Evolutionary conservation across 2,113 vertebrate species (phyloP), one percentile per base, ranked within the genome.

Genomic region (Cathartes aura): DNA sequence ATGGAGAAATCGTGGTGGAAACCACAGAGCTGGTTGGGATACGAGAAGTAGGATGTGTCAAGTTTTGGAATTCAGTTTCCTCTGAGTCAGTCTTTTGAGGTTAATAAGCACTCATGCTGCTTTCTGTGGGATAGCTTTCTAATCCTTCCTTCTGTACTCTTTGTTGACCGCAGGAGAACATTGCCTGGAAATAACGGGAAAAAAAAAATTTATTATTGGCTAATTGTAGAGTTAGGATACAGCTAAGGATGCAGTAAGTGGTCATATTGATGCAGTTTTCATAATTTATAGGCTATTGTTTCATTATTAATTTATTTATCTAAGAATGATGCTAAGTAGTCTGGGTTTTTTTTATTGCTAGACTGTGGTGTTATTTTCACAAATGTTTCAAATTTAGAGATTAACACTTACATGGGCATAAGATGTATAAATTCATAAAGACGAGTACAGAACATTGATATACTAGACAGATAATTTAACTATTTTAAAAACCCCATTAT

Each of bases 21-120:
- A 93, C 94, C 93, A 81, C 73, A 82, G 22, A 52, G 24, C 71
- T 5, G 8, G 53, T 92, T 90, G 60, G 59, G 34, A 53, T 88
- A 85, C 21, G 58, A 92, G 76, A 94, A 80, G 50, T 71, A 94
- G 47, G 58, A 92, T 59, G 68, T 84, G 82, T 96, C 89, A 96
- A 78, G 82, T 83, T 95, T 83, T 84, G 87, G 66, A 92, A 94
- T 70, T 72, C 26, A 80, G 87, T 94, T 95, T 95, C 85, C 83
- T 96, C 89, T 97, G 94, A 98, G 86, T 97, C 90, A 96, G 86
- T 97, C 81, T 91, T 97, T 83, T 95, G 92, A 91, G 94, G 91
- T 93, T 93, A 94, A 88, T 94, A 96, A 78, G 68, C 52, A 87
- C 85, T 85, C 83, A 60, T 50, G 45, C 82, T 90, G 48, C 74